A percentile compares a stretch with the other conserved stretches of the same genome.
Evolutionary conservation across 2,797 vertebrate genomes (phyloP).

Genomic region (Acipenser oxyrinchus): DNA sequence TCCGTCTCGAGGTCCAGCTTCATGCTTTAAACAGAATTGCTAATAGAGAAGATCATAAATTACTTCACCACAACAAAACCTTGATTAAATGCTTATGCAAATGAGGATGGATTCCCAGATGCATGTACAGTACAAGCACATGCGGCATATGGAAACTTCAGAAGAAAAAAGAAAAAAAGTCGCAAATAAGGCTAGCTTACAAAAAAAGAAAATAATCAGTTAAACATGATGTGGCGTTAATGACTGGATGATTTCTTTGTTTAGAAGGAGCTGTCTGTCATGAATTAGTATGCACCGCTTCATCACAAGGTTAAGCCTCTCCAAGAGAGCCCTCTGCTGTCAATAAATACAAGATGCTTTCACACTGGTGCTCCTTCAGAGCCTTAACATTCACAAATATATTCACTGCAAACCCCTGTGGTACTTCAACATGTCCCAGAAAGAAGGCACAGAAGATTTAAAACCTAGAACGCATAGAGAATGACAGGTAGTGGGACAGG

Average conservation of each 20-base stretch:
- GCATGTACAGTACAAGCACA: neutral
- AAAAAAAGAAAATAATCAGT: conserved; percentile 25
- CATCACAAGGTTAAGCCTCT: conserved; percentile 27
- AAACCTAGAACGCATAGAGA: conserved; percentile 16
- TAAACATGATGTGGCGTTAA: conserved; percentile 14
- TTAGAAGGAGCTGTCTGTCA: conserved; percentile 23
- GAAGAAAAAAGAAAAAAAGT: neutral
- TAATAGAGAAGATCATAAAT: neutral
- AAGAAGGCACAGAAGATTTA: conserved; percentile 22
- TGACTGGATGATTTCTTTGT: conserved; percentile 12
- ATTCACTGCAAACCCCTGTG: conserved; percentile 28
- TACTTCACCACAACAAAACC: neutral
- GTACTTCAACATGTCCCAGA: conserved; percentile 20
- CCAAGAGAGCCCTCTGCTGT: conserved; percentile 51
- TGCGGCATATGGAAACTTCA: neutral
- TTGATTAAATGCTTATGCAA: neutral
- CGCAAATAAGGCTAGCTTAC: too few relatives aligned
- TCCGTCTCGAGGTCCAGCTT: neutral
- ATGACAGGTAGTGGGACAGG: conserved; percentile 9
- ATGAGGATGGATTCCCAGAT: neutral
- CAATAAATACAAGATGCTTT: conserved; percentile 20
- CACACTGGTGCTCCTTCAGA: conserved; percentile 6
- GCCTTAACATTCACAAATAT: conserved; percentile 29
- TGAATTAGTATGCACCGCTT: conserved; percentile 33
- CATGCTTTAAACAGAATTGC: neutral